Percentiles rank a stretch among this genome's conserved stretches.
Evolutionary conservation across 2,797 vertebrate species (phyloP).

Genomic region (Heliangelus exortis): DNA sequence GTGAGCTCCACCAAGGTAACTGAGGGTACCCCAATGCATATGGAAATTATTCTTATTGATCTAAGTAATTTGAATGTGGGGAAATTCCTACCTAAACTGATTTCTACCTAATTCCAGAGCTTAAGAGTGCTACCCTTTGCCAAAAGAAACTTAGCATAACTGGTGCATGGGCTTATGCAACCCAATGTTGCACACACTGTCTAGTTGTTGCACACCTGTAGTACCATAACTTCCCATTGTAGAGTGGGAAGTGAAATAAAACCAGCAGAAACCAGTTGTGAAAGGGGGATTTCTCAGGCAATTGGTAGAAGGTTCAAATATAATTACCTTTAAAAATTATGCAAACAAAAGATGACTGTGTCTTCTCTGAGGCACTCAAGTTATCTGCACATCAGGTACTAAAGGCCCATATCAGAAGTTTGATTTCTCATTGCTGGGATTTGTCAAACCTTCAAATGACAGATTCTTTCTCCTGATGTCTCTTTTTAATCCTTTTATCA

Average conservation of each 20-base stretch:
- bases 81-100: not conserved
- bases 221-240: not conserved
- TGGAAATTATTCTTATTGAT: not conserved
- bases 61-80: not conserved
- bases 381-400: not conserved
- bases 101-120: not conserved
- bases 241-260: not conserved
- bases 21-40: not conserved
- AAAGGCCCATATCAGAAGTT: conserved; percentile 7
- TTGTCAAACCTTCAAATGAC: not conserved
- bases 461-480: not conserved
- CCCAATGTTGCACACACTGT: not conserved
- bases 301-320: not conserved
- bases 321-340: not conserved
- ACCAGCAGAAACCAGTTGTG: not conserved
- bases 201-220: fast-evolving
- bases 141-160: not conserved
- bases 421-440: not conserved
- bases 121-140: not conserved
- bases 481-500: not conserved
- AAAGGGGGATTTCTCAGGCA: not conserved
- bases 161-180: not conserved
- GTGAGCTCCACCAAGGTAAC: not conserved
- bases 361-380: not conserved
- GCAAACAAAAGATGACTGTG: conserved; percentile 5